Base-by-base conservation (phyloP, 2,797 vertebrate genomes). In the Oreonectes daqikongensis region DNA sequence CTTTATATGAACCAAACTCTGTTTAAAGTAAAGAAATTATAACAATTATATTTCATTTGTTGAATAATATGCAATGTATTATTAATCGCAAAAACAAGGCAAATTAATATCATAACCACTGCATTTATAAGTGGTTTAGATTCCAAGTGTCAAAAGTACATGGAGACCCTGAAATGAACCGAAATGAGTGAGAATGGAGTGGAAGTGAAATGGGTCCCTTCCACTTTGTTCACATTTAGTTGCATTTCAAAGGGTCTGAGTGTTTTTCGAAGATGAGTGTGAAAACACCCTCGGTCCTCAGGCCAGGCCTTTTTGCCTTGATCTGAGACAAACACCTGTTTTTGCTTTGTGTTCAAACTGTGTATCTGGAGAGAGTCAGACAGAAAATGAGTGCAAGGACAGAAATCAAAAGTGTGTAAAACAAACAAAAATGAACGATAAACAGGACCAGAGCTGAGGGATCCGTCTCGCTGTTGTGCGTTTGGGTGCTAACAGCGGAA, bases 301-400 rank as follows among this genome's bases (percentile, higher is more conserved):
- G 14, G 14, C 42, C 12, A 6, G 14, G 14, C 42, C 38, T 15
- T 18, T 7, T 2, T 24, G 46, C 38, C 52, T 40, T 63, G 75
- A 76, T 78, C 76, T 61, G 40, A 52, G 17, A 18, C 53, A 72
- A 60, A 66, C 75, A 68, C 78, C 81, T 57, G 75, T 75, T 82
- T 81, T 73, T 28, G 42, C 52, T 77, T 77, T 77, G 30, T 30
- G 50, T 72, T 52, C 30, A 78, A 77, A 59, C 63, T 75, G 3
- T n/a, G 24, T 71, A 28, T 38, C 30, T 0, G n/a, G 48, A 69
- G 67, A 32, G n/a, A 60, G 65, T 26, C 40, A 20, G 28, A 18
- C 55, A 8, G 46, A 35, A 15, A 20, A 59, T 48, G 15, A 76
- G 42, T 35, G 38, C 32, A 59, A 68, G 48, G 63, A 66, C 38